phyloP scores from a whole-genome alignment of 2,797 vertebrate genomes.

The Acanthopagrus latus region DNA sequence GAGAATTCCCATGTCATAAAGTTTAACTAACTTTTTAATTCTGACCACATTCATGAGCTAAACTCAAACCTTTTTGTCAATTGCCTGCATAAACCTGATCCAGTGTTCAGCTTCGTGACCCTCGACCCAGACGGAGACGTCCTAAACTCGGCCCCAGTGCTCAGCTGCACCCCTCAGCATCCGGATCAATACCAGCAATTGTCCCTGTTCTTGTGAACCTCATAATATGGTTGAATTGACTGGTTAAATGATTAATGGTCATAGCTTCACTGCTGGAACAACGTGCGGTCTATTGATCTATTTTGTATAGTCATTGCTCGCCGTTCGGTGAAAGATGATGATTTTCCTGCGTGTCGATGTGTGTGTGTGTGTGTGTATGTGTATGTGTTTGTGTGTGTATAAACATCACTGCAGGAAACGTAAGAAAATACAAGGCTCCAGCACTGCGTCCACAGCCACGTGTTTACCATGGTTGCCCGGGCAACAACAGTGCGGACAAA shows the following conservation, averaged over 20 bases:
- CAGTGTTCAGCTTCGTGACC: background rate
- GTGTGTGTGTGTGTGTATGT: conserved; percentile 23
- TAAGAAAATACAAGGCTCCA: conserved; percentile 58
- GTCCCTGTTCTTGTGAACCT: conserved; percentile 45
- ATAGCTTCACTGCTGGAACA: conserved; percentile 29
- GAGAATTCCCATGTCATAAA: background rate
- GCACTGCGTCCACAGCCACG: conserved; percentile 61
- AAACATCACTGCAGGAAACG: conserved; percentile 41
- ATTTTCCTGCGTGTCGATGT: conserved; percentile 26
- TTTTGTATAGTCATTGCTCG: conserved; percentile 36
- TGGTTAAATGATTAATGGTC: conserved; percentile 59
- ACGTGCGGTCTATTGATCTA: conserved; percentile 60
- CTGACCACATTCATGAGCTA: background rate
- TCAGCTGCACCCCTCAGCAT: conserved; percentile 5
- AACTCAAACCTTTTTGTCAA: background rate
- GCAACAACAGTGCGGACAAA: conserved; percentile 84
- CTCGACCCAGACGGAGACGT: background rate
- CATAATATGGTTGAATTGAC: conserved; percentile 48
- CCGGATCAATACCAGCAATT: conserved; percentile 60
- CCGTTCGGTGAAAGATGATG: conserved; percentile 41
- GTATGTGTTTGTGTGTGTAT: conserved; percentile 28
- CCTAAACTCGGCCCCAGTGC: conserved; percentile 13
- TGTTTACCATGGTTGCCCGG: conserved; percentile 80
- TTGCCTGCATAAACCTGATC: background rate
- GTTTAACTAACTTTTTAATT: background rate